Percentiles rank a stretch among this genome's conserved stretches.
These are phyloP conservation scores for Eupithecia centaureata DNA, from an alignment of 2,888 invertebrate genomes.

Conservation along the genomic window DNA sequence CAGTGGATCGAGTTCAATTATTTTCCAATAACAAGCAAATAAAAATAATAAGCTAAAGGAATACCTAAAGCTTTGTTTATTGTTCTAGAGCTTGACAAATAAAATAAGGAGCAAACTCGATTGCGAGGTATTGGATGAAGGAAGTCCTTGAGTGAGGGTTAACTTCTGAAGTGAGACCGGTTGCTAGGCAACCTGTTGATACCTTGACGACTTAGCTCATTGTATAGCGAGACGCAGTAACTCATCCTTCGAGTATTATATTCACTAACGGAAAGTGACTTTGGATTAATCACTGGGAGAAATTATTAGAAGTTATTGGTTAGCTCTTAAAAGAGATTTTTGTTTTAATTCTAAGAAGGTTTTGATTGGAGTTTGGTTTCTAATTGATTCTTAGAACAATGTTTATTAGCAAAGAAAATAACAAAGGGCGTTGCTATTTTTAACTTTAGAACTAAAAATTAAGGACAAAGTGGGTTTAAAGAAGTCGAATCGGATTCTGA, in stretches of 20 bases:
- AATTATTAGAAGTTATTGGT: not conserved
- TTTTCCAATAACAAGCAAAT: slow-evolving; percentile 5
- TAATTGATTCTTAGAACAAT: too few relatives aligned
- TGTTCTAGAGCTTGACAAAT: slow-evolving; percentile 16
- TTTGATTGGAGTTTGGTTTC: too few relatives aligned
- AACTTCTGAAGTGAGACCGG: slow-evolving; percentile 2
- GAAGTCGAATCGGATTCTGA: too few relatives aligned
- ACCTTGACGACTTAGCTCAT: not conserved
- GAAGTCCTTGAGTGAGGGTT: slow-evolving; percentile 12
- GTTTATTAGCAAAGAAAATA: too few relatives aligned
- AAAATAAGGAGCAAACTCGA: slow-evolving; percentile 17
- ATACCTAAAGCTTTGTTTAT: slow-evolving; percentile 10
- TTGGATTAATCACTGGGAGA: not conserved
- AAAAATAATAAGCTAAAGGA: not conserved
- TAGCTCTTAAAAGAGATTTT: not conserved
- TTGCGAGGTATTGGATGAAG: slow-evolving; percentile 23
- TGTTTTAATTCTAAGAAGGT: not conserved
- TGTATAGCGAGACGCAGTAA: slow-evolving; percentile 2
- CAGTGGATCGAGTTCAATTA: not conserved
- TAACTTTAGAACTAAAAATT: too few relatives aligned
- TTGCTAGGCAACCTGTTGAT: slow-evolving; percentile 29
- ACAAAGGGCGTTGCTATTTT: too few relatives aligned
- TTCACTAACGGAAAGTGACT: not conserved
- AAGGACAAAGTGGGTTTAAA: too few relatives aligned
- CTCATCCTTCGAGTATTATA: not conserved